A percentile compares a stretch with the other conserved stretches of the same genome.
Conservation (phyloP, 1,140 invertebrate genomes). For the Eueides isabella region DNA sequence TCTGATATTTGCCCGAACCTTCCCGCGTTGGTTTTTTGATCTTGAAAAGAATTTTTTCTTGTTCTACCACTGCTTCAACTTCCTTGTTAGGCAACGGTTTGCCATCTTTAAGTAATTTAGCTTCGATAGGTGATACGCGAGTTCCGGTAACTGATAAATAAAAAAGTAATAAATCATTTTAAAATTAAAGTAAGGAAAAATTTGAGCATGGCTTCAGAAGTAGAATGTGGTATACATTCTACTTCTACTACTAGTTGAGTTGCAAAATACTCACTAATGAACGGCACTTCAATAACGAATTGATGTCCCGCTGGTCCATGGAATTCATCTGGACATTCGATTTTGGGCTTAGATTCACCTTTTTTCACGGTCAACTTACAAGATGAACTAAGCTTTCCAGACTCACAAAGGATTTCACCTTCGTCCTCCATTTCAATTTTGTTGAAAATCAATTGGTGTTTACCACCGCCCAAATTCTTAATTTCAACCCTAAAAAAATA, state of each 20-base stretch:
- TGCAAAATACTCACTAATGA: constrained; percentile 86
- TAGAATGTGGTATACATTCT: no score
- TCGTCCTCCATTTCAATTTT: constrained; percentile 90
- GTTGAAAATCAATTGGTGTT: constrained; percentile 95
- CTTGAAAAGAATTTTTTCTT: constrained; percentile 94
- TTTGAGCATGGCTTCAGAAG: no score
- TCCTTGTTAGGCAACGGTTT: constrained; percentile 93
- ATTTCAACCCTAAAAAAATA: constrained; percentile 88
- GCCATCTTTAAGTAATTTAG: constrained; percentile 94
- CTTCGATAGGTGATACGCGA: constrained; percentile 92
- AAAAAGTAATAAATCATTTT: background rate
- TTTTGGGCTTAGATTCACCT: constrained; percentile 91
- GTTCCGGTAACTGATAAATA: constrained; percentile 89
- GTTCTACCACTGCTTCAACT: constrained; percentile 93
- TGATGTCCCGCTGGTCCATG: constrained; percentile 91
- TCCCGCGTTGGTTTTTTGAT: constrained; percentile 94
- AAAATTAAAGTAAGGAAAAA: background rate
- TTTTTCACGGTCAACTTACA: constrained; percentile 93
- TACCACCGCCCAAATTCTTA: constrained; percentile 95
- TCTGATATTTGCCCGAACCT: constrained; percentile 91
- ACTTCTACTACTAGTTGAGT: background rate
- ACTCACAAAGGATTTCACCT: constrained; percentile 93
- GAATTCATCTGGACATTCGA: constrained; percentile 91
- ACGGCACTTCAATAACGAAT: constrained; percentile 94
- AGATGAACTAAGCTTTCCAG: constrained; percentile 89